These are phyloP conservation scores for Chymomyza caudatula DNA, from an alignment of 2,888 invertebrate species.

Conservation along the genomic window DNA sequence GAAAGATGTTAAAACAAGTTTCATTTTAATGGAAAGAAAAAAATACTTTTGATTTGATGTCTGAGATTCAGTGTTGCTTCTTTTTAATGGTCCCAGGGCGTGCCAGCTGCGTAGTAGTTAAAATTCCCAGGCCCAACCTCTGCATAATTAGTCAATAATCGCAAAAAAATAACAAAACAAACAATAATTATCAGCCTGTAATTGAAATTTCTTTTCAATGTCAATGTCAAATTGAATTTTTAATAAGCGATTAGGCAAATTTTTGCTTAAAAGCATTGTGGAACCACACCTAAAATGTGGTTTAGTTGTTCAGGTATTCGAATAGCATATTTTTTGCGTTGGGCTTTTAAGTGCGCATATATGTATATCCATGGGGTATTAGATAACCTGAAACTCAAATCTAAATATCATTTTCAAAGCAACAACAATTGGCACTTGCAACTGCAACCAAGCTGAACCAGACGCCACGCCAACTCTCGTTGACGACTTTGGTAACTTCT, in stretches of 20 bases:
- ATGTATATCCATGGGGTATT: not conserved
- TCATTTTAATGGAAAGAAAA: too few relatives aligned
- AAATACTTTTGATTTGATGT: not conserved
- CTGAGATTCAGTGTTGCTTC: not conserved
- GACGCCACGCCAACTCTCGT: too few relatives aligned
- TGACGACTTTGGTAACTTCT: constrained; percentile 59
- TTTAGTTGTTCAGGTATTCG: too few relatives aligned
- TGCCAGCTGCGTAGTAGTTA: not conserved
- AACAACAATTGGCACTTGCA: constrained; percentile 26
- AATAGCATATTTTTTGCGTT: too few relatives aligned
- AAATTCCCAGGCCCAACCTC: not conserved
- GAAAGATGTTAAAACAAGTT: not conserved
- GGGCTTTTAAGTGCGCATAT: too few relatives aligned
- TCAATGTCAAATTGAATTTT: constrained; percentile 55
- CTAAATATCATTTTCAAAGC: constrained; percentile 21
- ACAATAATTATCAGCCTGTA: not conserved
- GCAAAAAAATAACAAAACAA: not conserved
- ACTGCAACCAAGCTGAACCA: constrained; percentile 50
- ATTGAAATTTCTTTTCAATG: constrained; percentile 51
- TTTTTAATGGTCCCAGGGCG: not conserved
- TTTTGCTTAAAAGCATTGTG: not conserved
- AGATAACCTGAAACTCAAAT: constrained; percentile 16
- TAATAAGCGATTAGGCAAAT: not conserved
- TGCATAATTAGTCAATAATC: not conserved
- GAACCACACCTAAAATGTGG: constrained; percentile 2